These are phyloP conservation scores for Morelia viridis DNA, from an alignment of 2,797 vertebrate species.

Conservation along the genomic window DNA sequence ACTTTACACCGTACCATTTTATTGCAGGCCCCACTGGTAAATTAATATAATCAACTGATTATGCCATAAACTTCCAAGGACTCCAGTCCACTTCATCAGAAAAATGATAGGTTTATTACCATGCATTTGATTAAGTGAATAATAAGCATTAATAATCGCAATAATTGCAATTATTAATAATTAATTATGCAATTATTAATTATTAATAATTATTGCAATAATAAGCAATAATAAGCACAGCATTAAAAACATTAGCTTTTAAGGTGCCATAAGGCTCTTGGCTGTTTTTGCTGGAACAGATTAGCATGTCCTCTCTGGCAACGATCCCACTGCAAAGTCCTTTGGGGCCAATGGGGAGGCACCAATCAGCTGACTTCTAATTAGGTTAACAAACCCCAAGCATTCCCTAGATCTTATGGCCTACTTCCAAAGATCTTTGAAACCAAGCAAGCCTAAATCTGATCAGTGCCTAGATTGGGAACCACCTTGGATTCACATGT, in stretches of 20 bases:
- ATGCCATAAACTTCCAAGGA: background rate
- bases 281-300: background rate
- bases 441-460: background rate
- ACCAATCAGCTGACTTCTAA: background rate
- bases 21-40: background rate
- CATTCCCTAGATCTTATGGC: background rate
- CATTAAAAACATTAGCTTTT: background rate
- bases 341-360: background rate
- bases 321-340: background rate
- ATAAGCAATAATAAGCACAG: too few species aligned
- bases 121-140: background rate
- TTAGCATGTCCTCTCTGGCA: background rate
- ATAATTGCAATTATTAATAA: too few species aligned
- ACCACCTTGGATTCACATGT: background rate
- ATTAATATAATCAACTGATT: background rate
- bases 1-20: background rate
- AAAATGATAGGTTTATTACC: background rate
- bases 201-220: too few species aligned
- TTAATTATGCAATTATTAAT: too few species aligned
- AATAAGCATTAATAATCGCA: too few species aligned
- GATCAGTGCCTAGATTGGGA: background rate
- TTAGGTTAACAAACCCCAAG: background rate
- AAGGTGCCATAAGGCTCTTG: background rate
- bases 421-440: background rate
- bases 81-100: background rate